Evolutionary conservation across 2,888 invertebrate genomes (phyloP).

Genomic region (Philereme vetulata): DNA sequence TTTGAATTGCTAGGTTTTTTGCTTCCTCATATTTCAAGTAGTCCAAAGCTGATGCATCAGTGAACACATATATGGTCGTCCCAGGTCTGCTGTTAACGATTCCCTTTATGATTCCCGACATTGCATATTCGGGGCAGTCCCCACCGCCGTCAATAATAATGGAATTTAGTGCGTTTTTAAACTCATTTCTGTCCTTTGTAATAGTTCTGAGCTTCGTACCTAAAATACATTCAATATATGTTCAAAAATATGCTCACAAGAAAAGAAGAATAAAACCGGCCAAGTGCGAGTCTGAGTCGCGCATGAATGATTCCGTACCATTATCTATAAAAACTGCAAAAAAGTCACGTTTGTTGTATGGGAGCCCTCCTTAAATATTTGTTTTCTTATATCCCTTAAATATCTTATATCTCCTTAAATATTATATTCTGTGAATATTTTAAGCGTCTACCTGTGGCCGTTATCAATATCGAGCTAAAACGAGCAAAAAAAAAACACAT

Average conservation of each 20-base stretch:
- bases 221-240: conserved; percentile 31
- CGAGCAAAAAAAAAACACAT: no score
- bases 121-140: conserved; percentile 61
- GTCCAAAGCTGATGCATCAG: conserved; percentile 66
- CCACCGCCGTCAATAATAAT: conserved; percentile 47
- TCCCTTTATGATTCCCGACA: conserved; percentile 59
- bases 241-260: neutral
- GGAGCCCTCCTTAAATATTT: no score
- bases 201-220: conserved; percentile 39
- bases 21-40: conserved; percentile 41
- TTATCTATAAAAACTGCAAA: no score
- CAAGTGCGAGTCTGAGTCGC: no score
- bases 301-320: no score
- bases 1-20: conserved; percentile 51
- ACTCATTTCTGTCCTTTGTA: conserved; percentile 49
- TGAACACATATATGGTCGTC: conserved; percentile 66
- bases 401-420: no score
- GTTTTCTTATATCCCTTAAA: no score
- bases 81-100: conserved; percentile 51
- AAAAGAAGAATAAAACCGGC: no score
- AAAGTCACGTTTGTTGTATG: no score
- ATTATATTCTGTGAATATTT: no score
- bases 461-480: no score
- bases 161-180: conserved; percentile 43
- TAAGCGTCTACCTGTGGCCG: no score